These are phyloP conservation scores for Plectrocnemia conspersa DNA, from an alignment of 1,140 invertebrate species.

Conservation along the genomic window DNA sequence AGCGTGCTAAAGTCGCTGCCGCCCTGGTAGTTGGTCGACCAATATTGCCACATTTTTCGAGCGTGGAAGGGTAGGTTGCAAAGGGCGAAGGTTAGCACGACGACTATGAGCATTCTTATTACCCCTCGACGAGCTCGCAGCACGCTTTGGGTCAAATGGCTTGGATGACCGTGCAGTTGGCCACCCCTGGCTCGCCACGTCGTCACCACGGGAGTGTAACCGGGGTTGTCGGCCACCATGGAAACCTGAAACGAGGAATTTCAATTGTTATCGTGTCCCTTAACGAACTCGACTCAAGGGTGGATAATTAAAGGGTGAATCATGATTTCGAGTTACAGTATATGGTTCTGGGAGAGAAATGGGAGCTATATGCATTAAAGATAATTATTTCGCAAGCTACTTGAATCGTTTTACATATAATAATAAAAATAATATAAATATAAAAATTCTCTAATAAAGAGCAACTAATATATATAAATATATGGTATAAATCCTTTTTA, in stretches of 20 bases:
- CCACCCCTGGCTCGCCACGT: conserved; percentile 37
- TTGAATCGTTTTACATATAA: too few species aligned
- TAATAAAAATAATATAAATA: too few species aligned
- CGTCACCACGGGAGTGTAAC: conserved; percentile 21
- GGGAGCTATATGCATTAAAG: too few species aligned
- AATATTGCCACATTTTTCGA: conserved; percentile 73
- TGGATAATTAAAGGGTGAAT: too few species aligned
- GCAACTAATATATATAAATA: too few species aligned
- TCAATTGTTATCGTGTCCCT: too few species aligned
- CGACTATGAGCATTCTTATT: conserved; percentile 74
- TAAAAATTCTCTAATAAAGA: too few species aligned
- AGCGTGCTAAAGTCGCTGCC: conserved; percentile 65
- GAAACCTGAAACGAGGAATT: conserved; percentile 6
- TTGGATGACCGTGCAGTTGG: conserved; percentile 46
- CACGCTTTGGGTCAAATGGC: conserved; percentile 64
- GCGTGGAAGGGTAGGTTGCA: conserved; percentile 82
- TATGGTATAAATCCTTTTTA: too few species aligned
- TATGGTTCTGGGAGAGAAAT: too few species aligned
- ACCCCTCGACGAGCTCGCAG: conserved; percentile 66
- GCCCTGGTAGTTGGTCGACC: conserved; percentile 59
- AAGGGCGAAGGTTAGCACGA: conserved; percentile 75
- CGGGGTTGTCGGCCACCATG: conserved; percentile 2
- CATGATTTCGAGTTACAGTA: too few species aligned
- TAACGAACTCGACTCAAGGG: too few species aligned
- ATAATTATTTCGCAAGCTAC: too few species aligned